phyloP scores from a whole-genome alignment of 2,797 vertebrate species.

The Melanotaenia maccullochi region DNA sequence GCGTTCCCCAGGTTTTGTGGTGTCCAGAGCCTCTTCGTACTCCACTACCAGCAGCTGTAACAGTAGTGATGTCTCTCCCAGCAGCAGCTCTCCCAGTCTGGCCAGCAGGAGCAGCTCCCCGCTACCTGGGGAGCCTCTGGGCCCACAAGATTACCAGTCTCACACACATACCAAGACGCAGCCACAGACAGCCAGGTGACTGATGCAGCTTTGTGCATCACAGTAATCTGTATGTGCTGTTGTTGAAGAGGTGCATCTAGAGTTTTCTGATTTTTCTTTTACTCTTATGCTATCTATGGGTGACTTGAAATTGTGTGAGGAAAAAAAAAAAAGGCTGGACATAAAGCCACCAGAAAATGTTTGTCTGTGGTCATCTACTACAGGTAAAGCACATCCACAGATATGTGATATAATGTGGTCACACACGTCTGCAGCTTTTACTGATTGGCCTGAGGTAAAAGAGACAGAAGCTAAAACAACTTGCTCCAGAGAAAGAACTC shows the following conservation, averaged over 20 bases:
- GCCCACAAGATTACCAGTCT: slow-evolving; percentile 23
- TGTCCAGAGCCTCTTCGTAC: slow-evolving; percentile 79
- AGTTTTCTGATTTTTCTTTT: neutral
- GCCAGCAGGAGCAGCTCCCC: slow-evolving; percentile 74
- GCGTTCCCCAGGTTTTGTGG: slow-evolving; percentile 79
- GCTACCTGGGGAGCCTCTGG: slow-evolving; percentile 64
- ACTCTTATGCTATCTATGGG: too few relatives aligned
- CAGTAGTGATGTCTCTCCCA: slow-evolving; percentile 73
- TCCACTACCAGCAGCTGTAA: slow-evolving; percentile 64
- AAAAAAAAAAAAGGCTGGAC: too few relatives aligned
- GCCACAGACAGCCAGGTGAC: slow-evolving; percentile 53
- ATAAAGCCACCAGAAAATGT: too few relatives aligned
- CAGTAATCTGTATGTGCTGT: neutral
- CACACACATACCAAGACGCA: slow-evolving; percentile 23
- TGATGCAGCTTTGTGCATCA: neutral
- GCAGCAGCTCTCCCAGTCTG: slow-evolving; percentile 79
- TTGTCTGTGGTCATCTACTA: too few relatives aligned
- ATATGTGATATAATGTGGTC: too few relatives aligned
- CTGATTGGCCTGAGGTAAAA: too few relatives aligned
- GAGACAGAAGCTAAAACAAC: too few relatives aligned
- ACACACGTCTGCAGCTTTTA: too few relatives aligned
- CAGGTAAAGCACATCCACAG: too few relatives aligned
- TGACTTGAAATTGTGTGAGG: too few relatives aligned
- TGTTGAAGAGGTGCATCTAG: neutral
- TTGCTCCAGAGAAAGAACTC: too few relatives aligned